Evolutionary conservation across 2,888 invertebrate genomes (phyloP), one percentile per base, ranked within the genome.

Genomic region (Chrysolina americana): DNA sequence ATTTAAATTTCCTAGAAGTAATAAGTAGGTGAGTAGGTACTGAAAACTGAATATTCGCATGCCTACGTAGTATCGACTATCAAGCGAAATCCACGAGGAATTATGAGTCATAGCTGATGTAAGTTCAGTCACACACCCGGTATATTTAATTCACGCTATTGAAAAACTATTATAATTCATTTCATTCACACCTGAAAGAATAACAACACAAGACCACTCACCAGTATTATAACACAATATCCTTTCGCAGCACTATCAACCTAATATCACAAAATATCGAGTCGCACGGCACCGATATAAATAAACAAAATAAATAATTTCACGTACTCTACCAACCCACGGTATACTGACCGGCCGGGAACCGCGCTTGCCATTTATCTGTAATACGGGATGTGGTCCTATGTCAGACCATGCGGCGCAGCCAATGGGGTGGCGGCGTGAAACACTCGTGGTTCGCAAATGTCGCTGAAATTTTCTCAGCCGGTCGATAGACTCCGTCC

Each of bases 381-480:
- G 84, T 79, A n/a, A n/a, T 80, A 81, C 84, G 82, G 84, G 91
- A 91, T 91, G 91, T 93, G 92, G 93, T 91, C 91, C 91, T 91
- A 92, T 92, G 92, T 93, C 93, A 92, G 92, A 92, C 93, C 93
- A 93, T 92, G 92, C 91, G 91, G 85, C 86, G 87, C 90, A 89
- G 87, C 93, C 93, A 93, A 93, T 93, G 86, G 89, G 89, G 83
- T 77, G 71, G 65, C 81, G 79, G 84, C 85, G 84, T 87, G 86
- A 76, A 79, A 79, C 79, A 80, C 85, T 86, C 87, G 86, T 87
- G 87, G 75, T 80, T 79, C 81, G 81, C 80, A 84, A 82, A 81
- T 84, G 86, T 81, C 78, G 80, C 78, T 79, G 71, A 63, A 62
- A 63, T 64, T 66, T 66, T 50, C 23, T 66, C 36, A n/a, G 66